Percentiles rank a stretch among this genome's conserved stretches.
Evolutionary conservation across 2,113 vertebrate species (phyloP).

Genomic region (Aythya baeri): DNA sequence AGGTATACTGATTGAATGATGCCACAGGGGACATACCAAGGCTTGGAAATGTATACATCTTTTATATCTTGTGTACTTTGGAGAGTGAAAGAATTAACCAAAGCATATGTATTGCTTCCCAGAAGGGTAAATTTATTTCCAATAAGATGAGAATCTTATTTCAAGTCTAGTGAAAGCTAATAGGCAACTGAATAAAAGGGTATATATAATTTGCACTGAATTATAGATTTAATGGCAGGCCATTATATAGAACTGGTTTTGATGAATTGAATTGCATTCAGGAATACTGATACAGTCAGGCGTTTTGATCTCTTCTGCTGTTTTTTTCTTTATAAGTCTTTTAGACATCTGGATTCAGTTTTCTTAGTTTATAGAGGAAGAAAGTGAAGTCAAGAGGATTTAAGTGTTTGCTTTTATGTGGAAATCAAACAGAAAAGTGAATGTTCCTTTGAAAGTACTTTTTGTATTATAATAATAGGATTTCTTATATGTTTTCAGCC

Average conservation of each 20-base stretch:
- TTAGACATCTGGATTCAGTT: slow-evolving; percentile 33
- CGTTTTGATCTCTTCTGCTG: neutral
- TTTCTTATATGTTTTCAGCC: neutral
- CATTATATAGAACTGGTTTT: neutral
- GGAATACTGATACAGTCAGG: neutral
- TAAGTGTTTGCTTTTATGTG: neutral
- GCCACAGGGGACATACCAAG: neutral
- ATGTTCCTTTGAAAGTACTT: neutral
- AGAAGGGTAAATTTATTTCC: neutral
- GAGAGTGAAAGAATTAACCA: neutral
- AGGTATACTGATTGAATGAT: neutral
- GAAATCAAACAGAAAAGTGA: neutral
- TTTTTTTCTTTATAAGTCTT: neutral
- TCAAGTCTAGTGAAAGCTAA: neutral
- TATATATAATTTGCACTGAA: neutral
- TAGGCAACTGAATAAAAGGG: neutral
- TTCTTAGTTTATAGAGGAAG: neutral
- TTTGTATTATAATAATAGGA: neutral
- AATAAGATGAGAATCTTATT: neutral
- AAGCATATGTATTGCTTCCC: neutral
- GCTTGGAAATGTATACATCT: neutral
- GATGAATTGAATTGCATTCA: neutral
- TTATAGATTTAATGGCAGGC: neutral
- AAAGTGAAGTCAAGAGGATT: neutral
- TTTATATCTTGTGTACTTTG: neutral